Percentiles rank a stretch among this genome's conserved stretches.
These are phyloP conservation scores for Acanthurus leucopareius DNA, from an alignment of 2,797 vertebrate species.

Conservation along the genomic window DNA sequence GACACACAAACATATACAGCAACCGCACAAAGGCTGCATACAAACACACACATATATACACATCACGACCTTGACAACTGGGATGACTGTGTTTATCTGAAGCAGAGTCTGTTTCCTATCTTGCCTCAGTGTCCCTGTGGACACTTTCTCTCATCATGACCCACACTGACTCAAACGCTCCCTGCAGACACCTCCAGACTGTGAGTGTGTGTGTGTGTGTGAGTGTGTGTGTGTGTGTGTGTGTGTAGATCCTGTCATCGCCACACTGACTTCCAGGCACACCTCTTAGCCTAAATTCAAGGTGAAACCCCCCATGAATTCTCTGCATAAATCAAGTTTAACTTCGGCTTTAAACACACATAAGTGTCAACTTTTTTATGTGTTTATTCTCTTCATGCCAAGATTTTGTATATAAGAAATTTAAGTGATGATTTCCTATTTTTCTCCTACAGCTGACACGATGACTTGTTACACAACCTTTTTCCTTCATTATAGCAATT, in stretches of 20 bases:
- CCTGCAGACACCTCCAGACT: conserved; percentile 45
- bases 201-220: neutral
- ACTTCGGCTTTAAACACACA: conserved; percentile 17
- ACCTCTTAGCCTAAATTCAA: conserved; percentile 38
- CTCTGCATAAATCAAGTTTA: conserved; percentile 17
- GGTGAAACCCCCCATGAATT: conserved; percentile 28
- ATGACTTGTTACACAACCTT: neutral
- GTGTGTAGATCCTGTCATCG: conserved; percentile 38
- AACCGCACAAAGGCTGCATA: neutral
- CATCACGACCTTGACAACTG: conserved; percentile 77
- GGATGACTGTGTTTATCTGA: conserved; percentile 78
- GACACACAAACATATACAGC: neutral
- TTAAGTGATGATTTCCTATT: neutral
- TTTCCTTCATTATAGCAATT: neutral
- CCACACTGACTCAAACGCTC: conserved; percentile 51
- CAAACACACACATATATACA: neutral
- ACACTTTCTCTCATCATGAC: conserved; percentile 72
- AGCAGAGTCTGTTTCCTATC: conserved; percentile 82
- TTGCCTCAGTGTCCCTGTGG: conserved; percentile 64
- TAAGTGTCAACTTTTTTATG: neutral
- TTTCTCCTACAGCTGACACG: neutral
- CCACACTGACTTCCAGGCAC: conserved; percentile 29
- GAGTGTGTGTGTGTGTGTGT: neutral
- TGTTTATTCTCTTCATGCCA: neutral
- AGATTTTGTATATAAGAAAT: neutral